Evolutionary conservation across 2,888 invertebrate genomes (phyloP).

Genomic region (Tipula unca): DNA sequence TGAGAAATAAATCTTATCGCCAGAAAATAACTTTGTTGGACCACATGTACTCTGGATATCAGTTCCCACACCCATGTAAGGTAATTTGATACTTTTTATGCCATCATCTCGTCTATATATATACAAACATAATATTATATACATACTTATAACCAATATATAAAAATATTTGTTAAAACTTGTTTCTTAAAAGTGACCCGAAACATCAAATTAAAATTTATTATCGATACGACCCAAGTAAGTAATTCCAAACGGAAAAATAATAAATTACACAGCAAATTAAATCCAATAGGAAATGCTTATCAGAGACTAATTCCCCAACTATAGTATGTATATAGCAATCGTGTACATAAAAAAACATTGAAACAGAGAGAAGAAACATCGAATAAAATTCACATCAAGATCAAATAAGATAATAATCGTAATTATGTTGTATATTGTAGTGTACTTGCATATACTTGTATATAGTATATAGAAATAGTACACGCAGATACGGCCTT

Average conservation of each 20-base stretch:
- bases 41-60: too few species aligned
- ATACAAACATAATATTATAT: too few species aligned
- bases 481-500: background rate
- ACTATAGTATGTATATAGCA: background rate
- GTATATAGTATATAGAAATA: background rate
- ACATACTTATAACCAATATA: too few species aligned
- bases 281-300: background rate
- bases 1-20: too few species aligned
- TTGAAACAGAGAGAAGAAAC: background rate
- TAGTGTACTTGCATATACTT: background rate
- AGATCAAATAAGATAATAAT: background rate
- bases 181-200: background rate
- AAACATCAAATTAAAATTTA: background rate
- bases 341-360: background rate
- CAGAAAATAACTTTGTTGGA: too few species aligned
- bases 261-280: background rate
- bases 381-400: background rate
- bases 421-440: background rate
- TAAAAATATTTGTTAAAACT: background rate
- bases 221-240: background rate
- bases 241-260: background rate
- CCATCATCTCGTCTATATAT: too few species aligned
- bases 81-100: too few species aligned
- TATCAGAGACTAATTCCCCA: background rate
- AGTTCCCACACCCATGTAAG: too few species aligned